Evolutionary conservation across 2,888 invertebrate species (phyloP).

Genomic region (Hemithea aestivaria): DNA sequence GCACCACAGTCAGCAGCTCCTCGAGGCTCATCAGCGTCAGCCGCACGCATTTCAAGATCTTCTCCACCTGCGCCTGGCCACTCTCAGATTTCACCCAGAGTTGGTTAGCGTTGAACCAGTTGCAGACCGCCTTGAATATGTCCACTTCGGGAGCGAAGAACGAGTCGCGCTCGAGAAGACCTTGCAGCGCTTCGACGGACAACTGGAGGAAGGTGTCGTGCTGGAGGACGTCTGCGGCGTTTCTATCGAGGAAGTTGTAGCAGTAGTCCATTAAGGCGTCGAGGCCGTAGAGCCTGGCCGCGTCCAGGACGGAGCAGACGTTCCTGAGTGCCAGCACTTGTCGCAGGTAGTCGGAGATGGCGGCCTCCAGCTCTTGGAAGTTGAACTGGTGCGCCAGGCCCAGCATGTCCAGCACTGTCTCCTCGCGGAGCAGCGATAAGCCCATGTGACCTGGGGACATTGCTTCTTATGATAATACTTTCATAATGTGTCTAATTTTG

Average conservation of each 20-base stretch:
- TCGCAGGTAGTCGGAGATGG: conserved; percentile 95
- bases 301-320: conserved; percentile 96
- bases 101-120: conserved; percentile 91
- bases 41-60: conserved; percentile 83
- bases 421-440: conserved; percentile 82
- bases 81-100: conserved; percentile 82
- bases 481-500: no score
- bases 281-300: conserved; percentile 87
- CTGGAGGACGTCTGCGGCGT: conserved; percentile 90
- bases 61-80: conserved; percentile 78
- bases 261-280: conserved; percentile 87
- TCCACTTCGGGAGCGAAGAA: conserved; percentile 98
- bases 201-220: conserved; percentile 91
- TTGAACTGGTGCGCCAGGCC: conserved; percentile 98
- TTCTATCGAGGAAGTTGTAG: conserved; percentile 92
- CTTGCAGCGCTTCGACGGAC: conserved; percentile 89
- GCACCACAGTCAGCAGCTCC: conserved; percentile 92
- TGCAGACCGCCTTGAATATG: conserved; percentile 93
- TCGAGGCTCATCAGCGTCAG: conserved; percentile 92
- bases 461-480: not conserved
- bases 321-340: conserved; percentile 92
- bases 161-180: conserved; percentile 93
- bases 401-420: conserved; percentile 83
- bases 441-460: conserved; percentile 80
- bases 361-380: conserved; percentile 92